phyloP scores from a whole-genome alignment of 1,140 invertebrate species.

The Marisa cornuarietis region DNA sequence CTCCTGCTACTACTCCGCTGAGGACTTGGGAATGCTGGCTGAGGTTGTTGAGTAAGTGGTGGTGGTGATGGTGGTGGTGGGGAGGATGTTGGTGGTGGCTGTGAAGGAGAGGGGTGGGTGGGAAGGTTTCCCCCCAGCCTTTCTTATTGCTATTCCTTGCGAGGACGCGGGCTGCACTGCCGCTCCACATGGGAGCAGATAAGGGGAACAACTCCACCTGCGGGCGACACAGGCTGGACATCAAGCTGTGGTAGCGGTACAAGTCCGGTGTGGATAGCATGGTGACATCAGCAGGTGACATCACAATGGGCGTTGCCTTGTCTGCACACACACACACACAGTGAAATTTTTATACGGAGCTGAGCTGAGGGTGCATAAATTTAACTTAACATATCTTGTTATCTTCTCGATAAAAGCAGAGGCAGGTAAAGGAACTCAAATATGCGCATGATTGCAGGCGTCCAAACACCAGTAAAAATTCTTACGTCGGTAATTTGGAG shows the following conservation, averaged over 20 bases:
- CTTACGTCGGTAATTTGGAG: too few relatives aligned
- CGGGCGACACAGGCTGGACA: not conserved
- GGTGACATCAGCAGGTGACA: not conserved
- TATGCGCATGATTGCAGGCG: not conserved
- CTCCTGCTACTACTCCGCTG: not conserved
- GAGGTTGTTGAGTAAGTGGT: conserved; percentile 1
- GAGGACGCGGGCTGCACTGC: not conserved
- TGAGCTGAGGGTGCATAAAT: not conserved
- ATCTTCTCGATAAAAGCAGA: not conserved
- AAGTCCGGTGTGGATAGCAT: not conserved
- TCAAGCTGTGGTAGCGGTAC: conserved; percentile 8
- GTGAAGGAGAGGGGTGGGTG: not conserved
- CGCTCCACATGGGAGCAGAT: not conserved
- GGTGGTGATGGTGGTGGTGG: not conserved
- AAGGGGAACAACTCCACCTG: not conserved
- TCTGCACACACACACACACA: conserved; percentile 9
- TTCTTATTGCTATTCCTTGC: not conserved
- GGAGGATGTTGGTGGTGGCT: not conserved
- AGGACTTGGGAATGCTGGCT: not conserved
- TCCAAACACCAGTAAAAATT: too few relatives aligned
- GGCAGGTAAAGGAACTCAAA: not conserved
- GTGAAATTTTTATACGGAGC: not conserved
- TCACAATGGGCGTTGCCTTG: not conserved
- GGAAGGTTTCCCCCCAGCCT: not conserved
- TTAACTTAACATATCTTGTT: not conserved